Conservation (phyloP, 2,113 vertebrate genomes). For the Syngnathus typhle region DNA sequence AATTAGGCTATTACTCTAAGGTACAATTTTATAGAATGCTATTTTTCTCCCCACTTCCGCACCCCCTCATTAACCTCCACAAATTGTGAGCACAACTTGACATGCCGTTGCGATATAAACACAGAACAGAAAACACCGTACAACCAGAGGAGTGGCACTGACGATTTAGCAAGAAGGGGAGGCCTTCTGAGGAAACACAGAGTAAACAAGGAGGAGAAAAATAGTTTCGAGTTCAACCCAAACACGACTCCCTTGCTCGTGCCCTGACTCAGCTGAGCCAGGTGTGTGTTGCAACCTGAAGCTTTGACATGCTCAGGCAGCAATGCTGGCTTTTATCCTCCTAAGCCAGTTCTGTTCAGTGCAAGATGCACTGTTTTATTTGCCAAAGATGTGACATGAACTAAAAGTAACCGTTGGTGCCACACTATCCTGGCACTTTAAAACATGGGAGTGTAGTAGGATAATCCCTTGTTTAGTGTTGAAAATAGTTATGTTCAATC, state of each 20-base stretch:
- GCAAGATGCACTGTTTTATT: conserved; percentile 1
- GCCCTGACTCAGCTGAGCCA: conserved; percentile 49
- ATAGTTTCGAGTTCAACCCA: conserved; percentile 19
- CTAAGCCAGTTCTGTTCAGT: not conserved
- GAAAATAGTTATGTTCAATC: not conserved
- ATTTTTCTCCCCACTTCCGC: not conserved
- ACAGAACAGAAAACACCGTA: conserved; percentile 13
- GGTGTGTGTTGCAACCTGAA: conserved; percentile 52
- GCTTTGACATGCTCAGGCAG: conserved; percentile 43
- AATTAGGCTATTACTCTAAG: not conserved
- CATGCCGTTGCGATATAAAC: conserved; percentile 34
- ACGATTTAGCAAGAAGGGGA: conserved; percentile 4
- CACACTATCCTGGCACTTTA: not conserved
- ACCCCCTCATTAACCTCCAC: conserved; percentile 20
- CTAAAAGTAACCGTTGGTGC: not conserved
- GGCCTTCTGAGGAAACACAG: conserved; percentile 15
- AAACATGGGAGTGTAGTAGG: too few relatives aligned
- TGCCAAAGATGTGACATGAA: conserved; percentile 25
- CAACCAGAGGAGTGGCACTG: conserved; percentile 24
- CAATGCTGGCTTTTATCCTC: conserved; percentile 12
- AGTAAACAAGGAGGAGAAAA: conserved; percentile 6
- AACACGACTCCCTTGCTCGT: conserved; percentile 25
- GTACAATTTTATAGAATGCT: not conserved
- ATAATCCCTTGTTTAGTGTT: not conserved
- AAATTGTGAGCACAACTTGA: conserved; percentile 15